Base-by-base conservation (phyloP, 2,113 vertebrate species). In the Phalacrocorax carbo region DNA sequence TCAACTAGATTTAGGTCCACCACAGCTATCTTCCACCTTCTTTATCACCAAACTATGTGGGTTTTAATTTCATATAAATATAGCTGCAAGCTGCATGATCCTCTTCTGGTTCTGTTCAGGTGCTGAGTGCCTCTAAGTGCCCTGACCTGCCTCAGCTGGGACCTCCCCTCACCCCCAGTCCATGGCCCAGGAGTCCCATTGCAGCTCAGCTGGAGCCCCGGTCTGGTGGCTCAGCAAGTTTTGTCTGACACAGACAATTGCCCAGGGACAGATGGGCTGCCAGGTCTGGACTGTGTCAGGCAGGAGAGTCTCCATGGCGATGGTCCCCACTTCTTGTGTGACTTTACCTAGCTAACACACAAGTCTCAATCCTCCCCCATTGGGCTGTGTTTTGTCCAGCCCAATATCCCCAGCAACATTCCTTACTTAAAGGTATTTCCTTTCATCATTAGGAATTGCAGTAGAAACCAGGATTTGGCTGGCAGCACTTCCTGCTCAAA, bases 21-120 rank as follows among this genome's bases (percentile, higher is more conserved):
- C 8, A n/a, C 44, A 71, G 51, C 34, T n/a, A 27, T 42, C 51
- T 81, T 76, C 61, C 30, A 73, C 48, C 25, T 49, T 82, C 26
- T 25, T 46, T 68, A 49, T 55, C 66, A 72, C 25, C 18, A 6
- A 73, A 42, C 19, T 38, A 38, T 1, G 0, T 0, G 2, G 40
- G n/a, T 29, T 82, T 85, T 49, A 55, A 29, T 62, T 51, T 73
- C 66, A 44, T 14, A 30, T 22, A 57, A 71, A 10, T 8, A 21
- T 1, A 60, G 21, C 19, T 60, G 65, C 34, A 48, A 83, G 44
- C 19, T 88, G 52, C 16, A 22, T 15, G 30, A 62, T 61, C 1
- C 2, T 26, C 38, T 78, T 57, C 15, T 0, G 5, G 29, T 66
- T 34, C 58, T 80, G 36, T 40, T 61, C 3, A 3, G n/a, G n/a